phyloP scores from a whole-genome alignment of 2,797 vertebrate genomes.

The Babyrousa celebensis region DNA sequence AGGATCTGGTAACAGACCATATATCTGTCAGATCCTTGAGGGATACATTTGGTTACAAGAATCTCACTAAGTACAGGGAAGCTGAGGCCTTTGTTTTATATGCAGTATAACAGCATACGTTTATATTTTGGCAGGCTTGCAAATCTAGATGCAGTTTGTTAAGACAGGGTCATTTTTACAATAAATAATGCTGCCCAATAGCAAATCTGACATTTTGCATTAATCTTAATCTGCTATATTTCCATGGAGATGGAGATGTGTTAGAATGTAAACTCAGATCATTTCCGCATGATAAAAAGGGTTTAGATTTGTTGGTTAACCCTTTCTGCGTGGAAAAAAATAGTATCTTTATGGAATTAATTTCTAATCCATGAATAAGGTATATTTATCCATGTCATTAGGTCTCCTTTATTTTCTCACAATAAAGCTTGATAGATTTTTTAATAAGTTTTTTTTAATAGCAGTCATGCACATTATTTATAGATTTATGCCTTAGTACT shows the following conservation, averaged over 20 bases:
- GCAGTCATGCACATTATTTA: conserved; percentile 22
- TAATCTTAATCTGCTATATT: conserved; percentile 22
- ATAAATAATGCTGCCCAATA: conserved; percentile 55
- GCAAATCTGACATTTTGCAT: conserved; percentile 50
- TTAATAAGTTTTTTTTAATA: background rate
- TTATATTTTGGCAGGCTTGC: conserved; percentile 21
- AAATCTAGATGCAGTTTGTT: conserved; percentile 11
- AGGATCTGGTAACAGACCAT: background rate
- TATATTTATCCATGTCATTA: background rate
- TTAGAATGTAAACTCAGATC: conserved; percentile 43
- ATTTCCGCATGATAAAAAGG: conserved; percentile 37
- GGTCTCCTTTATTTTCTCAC: background rate
- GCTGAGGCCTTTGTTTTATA: conserved; percentile 25
- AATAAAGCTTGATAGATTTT: conserved; percentile 5
- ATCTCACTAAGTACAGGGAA: background rate
- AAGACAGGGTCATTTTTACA: conserved; percentile 41
- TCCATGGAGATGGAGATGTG: conserved; percentile 7
- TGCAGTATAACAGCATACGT: background rate
- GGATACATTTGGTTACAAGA: background rate
- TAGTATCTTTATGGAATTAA: conserved; percentile 48
- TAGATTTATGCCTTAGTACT: conserved; percentile 51
- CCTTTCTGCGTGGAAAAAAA: background rate
- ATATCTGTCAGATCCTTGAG: background rate
- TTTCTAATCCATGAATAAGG: conserved; percentile 32
- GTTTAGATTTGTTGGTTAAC: conserved; percentile 33